Evolutionary conservation across 2,888 invertebrate species (phyloP).

Genomic region (Ochropacha duplaris): DNA sequence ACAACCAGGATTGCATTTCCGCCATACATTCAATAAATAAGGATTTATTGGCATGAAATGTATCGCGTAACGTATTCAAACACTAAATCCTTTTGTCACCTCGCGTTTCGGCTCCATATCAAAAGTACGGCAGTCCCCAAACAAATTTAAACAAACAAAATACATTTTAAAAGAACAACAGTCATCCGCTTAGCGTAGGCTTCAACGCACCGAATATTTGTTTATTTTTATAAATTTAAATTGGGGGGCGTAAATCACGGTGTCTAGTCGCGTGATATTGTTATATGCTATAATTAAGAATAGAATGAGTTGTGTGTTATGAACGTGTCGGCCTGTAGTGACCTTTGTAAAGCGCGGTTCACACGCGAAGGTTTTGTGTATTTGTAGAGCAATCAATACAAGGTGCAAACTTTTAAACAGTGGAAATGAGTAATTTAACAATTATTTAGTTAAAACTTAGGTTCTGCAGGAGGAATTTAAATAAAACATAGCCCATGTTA

Average conservation of each 20-base stretch:
- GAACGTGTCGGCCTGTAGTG: constrained; percentile 1
- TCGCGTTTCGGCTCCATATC: background rate
- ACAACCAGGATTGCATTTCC: background rate
- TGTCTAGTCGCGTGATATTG: constrained; percentile 17
- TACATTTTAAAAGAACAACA: constrained; percentile 18
- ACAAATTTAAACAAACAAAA: constrained; percentile 8
- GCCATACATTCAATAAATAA: background rate
- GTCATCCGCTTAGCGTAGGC: constrained; percentile 6
- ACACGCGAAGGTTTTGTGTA: background rate
- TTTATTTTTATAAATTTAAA: constrained; percentile 37
- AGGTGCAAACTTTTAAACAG: background rate
- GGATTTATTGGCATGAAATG: background rate
- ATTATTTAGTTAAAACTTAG: too few species aligned
- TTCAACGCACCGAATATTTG: constrained; percentile 24
- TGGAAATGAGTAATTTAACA: background rate
- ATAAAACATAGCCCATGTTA: too few species aligned
- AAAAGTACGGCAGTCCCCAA: background rate
- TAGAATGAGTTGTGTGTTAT: constrained; percentile 2
- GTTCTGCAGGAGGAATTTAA: too few species aligned
- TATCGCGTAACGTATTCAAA: background rate
- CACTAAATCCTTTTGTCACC: background rate
- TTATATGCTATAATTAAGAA: constrained; percentile 17
- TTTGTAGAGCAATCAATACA: background rate
- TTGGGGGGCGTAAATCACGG: constrained; percentile 12
- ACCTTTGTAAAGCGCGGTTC: background rate